phyloP scores from a whole-genome alignment of 2,113 vertebrate genomes.

The Poicephalus meyeri region DNA sequence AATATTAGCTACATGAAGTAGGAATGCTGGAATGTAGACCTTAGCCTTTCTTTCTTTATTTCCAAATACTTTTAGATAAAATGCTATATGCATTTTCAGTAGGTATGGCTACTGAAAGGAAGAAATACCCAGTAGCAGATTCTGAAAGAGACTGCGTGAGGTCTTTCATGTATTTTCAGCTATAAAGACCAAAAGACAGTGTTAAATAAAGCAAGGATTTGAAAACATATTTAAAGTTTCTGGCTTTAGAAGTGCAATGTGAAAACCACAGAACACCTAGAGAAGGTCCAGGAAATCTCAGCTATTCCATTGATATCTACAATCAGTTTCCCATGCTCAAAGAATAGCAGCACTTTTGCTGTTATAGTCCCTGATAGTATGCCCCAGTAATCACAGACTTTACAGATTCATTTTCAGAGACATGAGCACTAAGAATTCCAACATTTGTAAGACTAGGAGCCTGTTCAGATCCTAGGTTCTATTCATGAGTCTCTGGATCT shows the following conservation, averaged over 20 bases:
- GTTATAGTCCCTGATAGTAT: not conserved
- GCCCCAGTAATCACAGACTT: not conserved
- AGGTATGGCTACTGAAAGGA: not conserved
- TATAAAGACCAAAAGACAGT: not conserved
- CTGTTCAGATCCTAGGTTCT: not conserved
- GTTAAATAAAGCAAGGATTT: not conserved
- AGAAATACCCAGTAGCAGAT: not conserved
- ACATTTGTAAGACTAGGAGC: not conserved
- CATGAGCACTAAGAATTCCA: not conserved
- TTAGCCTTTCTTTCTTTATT: not conserved
- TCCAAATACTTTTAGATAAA: not conserved
- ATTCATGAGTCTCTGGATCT: not conserved
- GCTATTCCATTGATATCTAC: not conserved
- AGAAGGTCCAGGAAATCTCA: not conserved
- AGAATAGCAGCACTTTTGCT: not conserved
- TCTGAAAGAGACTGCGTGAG: not conserved
- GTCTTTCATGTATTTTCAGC: not conserved
- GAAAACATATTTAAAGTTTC: not conserved
- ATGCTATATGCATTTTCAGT: not conserved
- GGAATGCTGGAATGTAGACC: not conserved
- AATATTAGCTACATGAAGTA: not conserved
- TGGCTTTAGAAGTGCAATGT: not conserved
- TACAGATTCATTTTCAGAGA: not conserved
- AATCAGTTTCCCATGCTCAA: not conserved
- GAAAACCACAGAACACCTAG: not conserved